Base-by-base conservation (phyloP, 2,888 invertebrate species). In the Strigamia transsilvanica region DNA sequence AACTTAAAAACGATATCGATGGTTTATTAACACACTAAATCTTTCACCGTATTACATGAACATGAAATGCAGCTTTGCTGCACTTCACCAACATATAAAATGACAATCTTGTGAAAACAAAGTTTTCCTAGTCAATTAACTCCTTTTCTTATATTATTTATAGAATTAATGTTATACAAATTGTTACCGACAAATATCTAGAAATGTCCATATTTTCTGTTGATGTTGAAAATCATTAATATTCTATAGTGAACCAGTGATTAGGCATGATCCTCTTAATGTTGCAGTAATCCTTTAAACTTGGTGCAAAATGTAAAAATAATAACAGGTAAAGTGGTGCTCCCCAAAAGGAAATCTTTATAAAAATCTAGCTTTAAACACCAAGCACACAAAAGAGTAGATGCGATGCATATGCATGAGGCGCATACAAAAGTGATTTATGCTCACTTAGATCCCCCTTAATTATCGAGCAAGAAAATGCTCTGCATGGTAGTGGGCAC, bases 401-500 rank as follows among this genome's bases (percentile, higher is more conserved):
- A 32, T 32, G 73, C 13, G 32, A 73, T 73, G 73, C 73, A 73
- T 73, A 73, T 73, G 73, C 73, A 73, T 73, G 73, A 73, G 32
- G 73, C 73, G 32, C 73, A 13, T 73, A 73, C 73, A 32, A 23
- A 32, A 27, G 73, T 73, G 73, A 73, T 73, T 73, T 73, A 73
- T 73, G 73, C 73, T 73, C 73, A 73, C 73, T 73, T 73, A 73
- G 73, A 73, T 73, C 73, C 73, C 73, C 73, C n/a, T 73, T 73
- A 73, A 73, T 73, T 73, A 73, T 73, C 73, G 73, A 73, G 73
- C 73, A 73, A 73, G 73, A 73, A 73, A 73, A 27, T 12, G 73
- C n/a, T 23, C 27, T 32, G 73, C 73, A 73, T 73, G 73, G 73
- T 1, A 73, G 23, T 27, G 73, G 23, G 73, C 27, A 27, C 73